Conservation (phyloP, 2,888 invertebrate species). For the Ormyrus labotus region DNA sequence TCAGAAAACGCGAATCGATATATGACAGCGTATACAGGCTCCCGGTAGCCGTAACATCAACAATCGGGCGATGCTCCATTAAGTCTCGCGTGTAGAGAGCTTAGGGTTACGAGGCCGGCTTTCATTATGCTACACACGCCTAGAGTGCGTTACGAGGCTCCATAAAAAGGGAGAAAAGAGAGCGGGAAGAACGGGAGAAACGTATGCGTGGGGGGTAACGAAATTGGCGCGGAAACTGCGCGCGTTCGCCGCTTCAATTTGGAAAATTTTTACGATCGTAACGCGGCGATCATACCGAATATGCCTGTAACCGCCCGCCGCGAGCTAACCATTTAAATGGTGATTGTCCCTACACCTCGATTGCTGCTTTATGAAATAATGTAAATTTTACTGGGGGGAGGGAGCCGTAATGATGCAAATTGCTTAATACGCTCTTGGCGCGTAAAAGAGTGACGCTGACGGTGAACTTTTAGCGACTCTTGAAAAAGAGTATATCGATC, state of each 20-base stretch:
- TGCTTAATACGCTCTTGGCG: no score
- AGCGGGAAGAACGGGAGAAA: background rate
- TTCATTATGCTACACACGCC: conserved; percentile 49
- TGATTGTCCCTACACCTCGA: background rate
- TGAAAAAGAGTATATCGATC: no score
- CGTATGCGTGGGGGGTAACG: background rate
- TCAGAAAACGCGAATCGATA: conserved; percentile 37
- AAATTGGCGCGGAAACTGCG: background rate
- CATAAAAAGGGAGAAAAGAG: conserved; percentile 10
- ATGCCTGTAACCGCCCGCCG: background rate
- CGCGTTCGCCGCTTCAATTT: conserved; percentile 35
- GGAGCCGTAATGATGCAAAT: no score
- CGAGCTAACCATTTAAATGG: background rate
- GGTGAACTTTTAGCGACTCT: no score
- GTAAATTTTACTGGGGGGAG: background rate
- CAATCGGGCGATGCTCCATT: conserved; percentile 28
- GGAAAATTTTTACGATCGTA: conserved; percentile 40
- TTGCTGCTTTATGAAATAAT: background rate
- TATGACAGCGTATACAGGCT: background rate
- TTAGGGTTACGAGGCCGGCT: conserved; percentile 34
- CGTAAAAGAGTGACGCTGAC: no score
- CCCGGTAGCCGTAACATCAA: conserved; percentile 26
- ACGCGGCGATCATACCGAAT: conserved; percentile 17
- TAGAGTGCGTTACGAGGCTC: conserved; percentile 33
- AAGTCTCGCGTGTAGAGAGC: conserved; percentile 5